Base-by-base conservation (phyloP, 2,888 invertebrate genomes). In the Mythimna ferrago region DNA sequence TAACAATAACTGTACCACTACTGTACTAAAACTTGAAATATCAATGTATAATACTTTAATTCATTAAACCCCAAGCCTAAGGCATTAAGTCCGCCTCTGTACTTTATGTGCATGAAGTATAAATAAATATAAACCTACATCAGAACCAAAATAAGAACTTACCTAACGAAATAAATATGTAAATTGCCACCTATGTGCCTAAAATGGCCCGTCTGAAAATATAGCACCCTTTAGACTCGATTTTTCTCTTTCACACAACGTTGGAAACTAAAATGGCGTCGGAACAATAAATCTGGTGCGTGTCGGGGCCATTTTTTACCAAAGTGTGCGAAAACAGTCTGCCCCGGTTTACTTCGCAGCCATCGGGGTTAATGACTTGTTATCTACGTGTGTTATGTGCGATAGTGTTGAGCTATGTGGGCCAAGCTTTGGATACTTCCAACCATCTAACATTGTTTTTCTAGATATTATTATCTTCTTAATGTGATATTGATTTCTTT, bases 331-430 rank as follows among this genome's bases (percentile, higher is more conserved):
- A 84, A 80, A 62, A 74, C 70, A 62, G 68, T 58, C 60, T 65
- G 70, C 54, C 60, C 53, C 53, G 51, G 48, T 71, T 73, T 61
- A 71, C 71, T 32, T 67, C 57, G 16, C 64, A 60, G 58, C 56
- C 69, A 65, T 73, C 66, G 72, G 64, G 82, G 78, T 86, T 76
- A 86, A 85, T 85, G 84, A 82, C 76, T 85, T 76, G 77, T 75
- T 73, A 81, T 78, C 73, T 61, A 73, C 62, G 66, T 69, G 67
- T 66, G 26, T 73, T 71, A 51, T 66, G 35, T 48, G 53, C 26
- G 60, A 71, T 60, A 60, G 61, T 62, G 54, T 78, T 60, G 38
- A 14, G 26, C 21, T 35, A 35, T 32, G 32, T 69, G 58, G 60
- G 53, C 6, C 35, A 44, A 57, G 35, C 10, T 51, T 35, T 62